phyloP scores from a whole-genome alignment of 2,113 vertebrate species.

The Antechinus stuartii region DNA sequence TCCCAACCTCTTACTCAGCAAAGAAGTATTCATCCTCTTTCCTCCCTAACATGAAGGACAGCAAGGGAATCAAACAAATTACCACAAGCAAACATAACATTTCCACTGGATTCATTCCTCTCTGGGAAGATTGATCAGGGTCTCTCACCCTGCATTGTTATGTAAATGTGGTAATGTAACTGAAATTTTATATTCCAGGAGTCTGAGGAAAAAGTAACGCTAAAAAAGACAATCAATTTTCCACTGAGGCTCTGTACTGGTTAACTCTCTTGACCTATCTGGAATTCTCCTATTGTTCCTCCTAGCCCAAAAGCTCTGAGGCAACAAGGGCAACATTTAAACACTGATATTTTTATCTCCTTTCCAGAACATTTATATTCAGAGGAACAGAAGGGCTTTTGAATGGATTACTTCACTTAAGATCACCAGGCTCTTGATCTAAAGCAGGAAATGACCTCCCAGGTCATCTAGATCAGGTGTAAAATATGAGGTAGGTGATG shows the following conservation, averaged over 20 bases:
- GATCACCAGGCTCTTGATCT: not conserved
- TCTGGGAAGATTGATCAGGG: conserved; percentile 72
- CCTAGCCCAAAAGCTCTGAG: not conserved
- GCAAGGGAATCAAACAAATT: conserved; percentile 71
- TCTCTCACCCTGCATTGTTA: conserved; percentile 63
- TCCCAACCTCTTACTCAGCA: conserved; percentile 24
- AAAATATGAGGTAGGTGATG: not conserved
- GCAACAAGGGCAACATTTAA: not conserved
- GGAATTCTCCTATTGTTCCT: not conserved
- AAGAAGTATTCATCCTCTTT: conserved; percentile 62
- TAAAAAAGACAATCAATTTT: conserved; percentile 71
- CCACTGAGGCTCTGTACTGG: conserved; percentile 17
- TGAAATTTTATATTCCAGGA: conserved; percentile 67
- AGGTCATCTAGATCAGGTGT: not conserved
- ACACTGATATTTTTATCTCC: not conserved
- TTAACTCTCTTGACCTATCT: conserved; percentile 44
- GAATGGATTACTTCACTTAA: not conserved
- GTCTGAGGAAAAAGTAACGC: conserved; percentile 62
- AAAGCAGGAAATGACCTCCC: not conserved
- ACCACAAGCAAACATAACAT: conserved; percentile 64
- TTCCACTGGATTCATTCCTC: conserved; percentile 64
- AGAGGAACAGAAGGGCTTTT: not conserved
- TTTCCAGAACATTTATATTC: not conserved
- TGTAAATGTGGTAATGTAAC: conserved; percentile 70
- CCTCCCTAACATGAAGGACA: conserved; percentile 68